phyloP scores from a whole-genome alignment of 2,797 vertebrate species.

The Dendrocincla fuliginosa region DNA sequence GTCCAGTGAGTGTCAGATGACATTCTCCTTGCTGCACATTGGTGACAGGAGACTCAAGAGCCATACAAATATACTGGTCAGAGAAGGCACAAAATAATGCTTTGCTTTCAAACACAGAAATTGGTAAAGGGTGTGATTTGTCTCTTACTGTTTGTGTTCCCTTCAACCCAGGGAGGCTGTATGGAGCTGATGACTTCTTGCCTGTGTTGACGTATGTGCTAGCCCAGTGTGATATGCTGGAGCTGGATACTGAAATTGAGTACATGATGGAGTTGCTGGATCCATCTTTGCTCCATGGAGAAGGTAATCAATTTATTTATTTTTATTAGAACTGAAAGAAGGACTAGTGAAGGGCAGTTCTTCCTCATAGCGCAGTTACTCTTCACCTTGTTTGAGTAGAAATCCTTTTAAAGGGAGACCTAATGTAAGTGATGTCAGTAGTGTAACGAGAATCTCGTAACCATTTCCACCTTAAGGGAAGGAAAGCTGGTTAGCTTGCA shows the following conservation, averaged over 20 bases:
- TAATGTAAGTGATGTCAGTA: not conserved
- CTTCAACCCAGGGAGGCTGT: slow-evolving; percentile 86
- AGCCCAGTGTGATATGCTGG: slow-evolving; percentile 95
- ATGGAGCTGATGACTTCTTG: slow-evolving; percentile 95
- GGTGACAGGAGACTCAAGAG: not conserved
- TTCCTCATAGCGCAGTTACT: not conserved
- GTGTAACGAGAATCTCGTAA: not conserved
- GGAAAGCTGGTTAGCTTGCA: not conserved
- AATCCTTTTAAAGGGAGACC: not conserved
- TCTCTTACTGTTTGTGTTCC: not conserved
- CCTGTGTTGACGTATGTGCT: slow-evolving; percentile 94
- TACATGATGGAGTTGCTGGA: slow-evolving; percentile 99
- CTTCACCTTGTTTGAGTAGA: not conserved
- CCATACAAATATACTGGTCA: not conserved
- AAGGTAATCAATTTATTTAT: slow-evolving; percentile 79
- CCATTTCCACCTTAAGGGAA: not conserved
- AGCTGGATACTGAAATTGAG: slow-evolving; percentile 91
- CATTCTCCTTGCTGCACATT: rapidly evolving
- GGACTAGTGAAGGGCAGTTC: not conserved
- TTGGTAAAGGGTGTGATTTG: not conserved
- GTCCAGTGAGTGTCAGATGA: not conserved
- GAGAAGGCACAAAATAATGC: not conserved
- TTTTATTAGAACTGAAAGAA: not conserved
- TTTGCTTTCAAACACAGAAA: not conserved
- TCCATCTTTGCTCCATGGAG: slow-evolving; percentile 91